These are phyloP conservation scores for Lumbricus terrestris DNA, from an alignment of 2,888 invertebrate genomes.

Conservation along the genomic window DNA sequence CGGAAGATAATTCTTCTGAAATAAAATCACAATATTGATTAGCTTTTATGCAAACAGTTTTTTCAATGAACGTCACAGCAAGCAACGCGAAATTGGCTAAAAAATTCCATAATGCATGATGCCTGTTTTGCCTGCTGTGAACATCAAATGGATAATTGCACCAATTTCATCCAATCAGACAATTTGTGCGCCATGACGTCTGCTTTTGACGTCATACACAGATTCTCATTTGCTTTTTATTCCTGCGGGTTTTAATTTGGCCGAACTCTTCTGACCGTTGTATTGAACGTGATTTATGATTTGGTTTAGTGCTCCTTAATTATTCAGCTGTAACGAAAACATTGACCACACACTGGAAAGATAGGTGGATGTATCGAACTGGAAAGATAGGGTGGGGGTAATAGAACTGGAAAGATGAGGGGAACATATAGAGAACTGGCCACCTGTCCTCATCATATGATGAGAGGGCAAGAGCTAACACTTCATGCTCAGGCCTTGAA, in stretches of 20 bases:
- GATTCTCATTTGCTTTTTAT: not conserved
- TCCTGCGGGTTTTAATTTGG: not conserved
- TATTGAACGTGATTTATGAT: not conserved
- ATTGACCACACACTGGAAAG: no score
- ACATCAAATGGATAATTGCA: not conserved
- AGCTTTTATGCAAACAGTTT: not conserved
- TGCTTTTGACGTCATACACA: not conserved
- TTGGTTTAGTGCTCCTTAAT: no score
- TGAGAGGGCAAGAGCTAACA: no score
- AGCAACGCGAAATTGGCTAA: not conserved
- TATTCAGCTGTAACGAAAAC: no score
- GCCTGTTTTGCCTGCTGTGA: not conserved
- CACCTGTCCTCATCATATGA: no score
- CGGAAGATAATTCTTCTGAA: not conserved
- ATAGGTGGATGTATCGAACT: no score
- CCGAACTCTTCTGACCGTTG: not conserved
- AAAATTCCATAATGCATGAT: not conserved
- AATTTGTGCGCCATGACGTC: not conserved
- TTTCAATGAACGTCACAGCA: not conserved
- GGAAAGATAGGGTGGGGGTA: no score
- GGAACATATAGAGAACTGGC: no score
- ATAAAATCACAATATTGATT: not conserved
- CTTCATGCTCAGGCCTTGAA: no score
- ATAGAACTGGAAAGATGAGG: no score
- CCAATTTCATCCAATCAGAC: not conserved